A percentile compares a stretch with the other conserved stretches of the same genome.
Evolutionary conservation across 1,140 invertebrate species (phyloP).

Genomic region (Penaeus japonicus): DNA sequence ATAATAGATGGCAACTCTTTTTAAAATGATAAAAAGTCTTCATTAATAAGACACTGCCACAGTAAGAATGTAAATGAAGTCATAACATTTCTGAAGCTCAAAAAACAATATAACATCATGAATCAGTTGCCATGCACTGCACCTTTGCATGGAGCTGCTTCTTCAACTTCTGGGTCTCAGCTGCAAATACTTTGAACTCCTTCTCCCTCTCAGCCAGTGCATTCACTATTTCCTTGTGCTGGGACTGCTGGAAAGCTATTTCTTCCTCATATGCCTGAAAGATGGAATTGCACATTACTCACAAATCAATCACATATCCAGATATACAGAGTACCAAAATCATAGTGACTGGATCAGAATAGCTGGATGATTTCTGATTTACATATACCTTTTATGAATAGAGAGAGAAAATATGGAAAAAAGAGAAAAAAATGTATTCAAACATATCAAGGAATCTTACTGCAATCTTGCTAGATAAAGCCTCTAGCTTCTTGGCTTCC

Average conservation of each 20-base stretch:
- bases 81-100: too few relatives aligned
- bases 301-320: not conserved
- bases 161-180: slow-evolving; percentile 18
- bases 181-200: not conserved
- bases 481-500: slow-evolving; percentile 49
- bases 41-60: too few relatives aligned
- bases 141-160: slow-evolving; percentile 10
- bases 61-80: too few relatives aligned
- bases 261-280: slow-evolving; percentile 33
- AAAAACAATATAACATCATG: not conserved
- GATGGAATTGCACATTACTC: not conserved
- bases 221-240: slow-evolving; percentile 29
- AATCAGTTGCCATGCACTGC: not conserved
- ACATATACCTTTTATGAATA: not conserved
- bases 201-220: slow-evolving; percentile 32
- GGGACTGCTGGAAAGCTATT: not conserved
- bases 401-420: not conserved
- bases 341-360: too few relatives aligned
- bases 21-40: too few relatives aligned
- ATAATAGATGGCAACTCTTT: too few relatives aligned
- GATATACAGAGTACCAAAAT: not conserved
- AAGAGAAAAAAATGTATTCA: not conserved
- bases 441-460: slow-evolving; percentile 19
- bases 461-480: slow-evolving; percentile 37
- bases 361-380: too few relatives aligned